A percentile compares a stretch with the other conserved stretches of the same genome.
Conservation (phyloP, 2,888 invertebrate genomes). For the Eupithecia centaureata region DNA sequence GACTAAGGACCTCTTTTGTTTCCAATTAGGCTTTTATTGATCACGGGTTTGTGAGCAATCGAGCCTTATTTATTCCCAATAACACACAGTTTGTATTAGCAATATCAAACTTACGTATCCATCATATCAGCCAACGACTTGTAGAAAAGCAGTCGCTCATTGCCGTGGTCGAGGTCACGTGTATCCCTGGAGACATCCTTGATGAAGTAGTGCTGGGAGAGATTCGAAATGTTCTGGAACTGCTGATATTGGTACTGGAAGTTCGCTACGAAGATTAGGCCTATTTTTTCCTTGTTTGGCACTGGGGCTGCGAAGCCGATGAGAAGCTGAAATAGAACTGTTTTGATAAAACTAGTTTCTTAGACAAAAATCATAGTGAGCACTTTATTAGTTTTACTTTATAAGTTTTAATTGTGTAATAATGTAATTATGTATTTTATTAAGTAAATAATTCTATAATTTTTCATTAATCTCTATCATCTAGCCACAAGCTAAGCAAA, state of each 20-base stretch:
- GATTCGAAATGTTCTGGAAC: conserved; percentile 76
- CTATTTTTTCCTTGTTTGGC: conserved; percentile 77
- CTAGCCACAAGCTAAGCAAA: no score
- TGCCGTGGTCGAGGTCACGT: conserved; percentile 55
- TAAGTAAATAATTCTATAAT: no score
- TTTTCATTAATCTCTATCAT: no score
- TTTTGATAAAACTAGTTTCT: no score
- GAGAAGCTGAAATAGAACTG: conserved; percentile 75
- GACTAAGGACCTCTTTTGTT: no score
- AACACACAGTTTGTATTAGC: background rate
- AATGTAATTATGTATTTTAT: no score
- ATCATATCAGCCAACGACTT: conserved; percentile 40
- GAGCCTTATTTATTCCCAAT: no score
- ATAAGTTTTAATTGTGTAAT: no score
- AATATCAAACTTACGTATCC: conserved; percentile 20
- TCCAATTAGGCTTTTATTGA: no score
- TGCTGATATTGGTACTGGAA: conserved; percentile 86
- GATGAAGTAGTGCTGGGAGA: conserved; percentile 77
- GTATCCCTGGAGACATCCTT: conserved; percentile 66
- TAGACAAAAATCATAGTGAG: no score
- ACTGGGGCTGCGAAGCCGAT: conserved; percentile 85
- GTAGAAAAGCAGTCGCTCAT: conserved; percentile 71
- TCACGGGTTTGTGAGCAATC: background rate
- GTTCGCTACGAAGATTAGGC: conserved; percentile 83
- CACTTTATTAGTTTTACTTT: no score